Percentiles rank a stretch among this genome's conserved stretches.
Evolutionary conservation across 2,888 invertebrate genomes (phyloP).

Genomic region (Dendrolimus pini): DNA sequence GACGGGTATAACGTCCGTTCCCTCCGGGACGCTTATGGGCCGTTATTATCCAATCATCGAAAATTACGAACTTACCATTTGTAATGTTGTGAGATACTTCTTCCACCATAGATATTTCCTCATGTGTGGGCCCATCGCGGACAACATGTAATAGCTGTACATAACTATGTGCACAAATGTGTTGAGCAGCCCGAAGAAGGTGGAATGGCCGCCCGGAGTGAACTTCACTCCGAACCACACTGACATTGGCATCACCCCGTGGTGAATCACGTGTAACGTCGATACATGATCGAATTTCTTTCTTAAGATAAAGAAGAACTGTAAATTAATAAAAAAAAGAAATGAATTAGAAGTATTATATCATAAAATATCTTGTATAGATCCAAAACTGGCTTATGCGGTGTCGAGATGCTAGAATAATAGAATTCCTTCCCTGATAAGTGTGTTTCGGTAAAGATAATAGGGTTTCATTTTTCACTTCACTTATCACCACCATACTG

Average conservation of each 20-base stretch:
- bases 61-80: slow-evolving; percentile 81
- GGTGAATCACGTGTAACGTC: slow-evolving; percentile 96
- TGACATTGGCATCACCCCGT: slow-evolving; percentile 97
- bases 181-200: slow-evolving; percentile 96
- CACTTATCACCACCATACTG: no score
- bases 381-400: no score
- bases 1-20: no score
- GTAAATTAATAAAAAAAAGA: slow-evolving; percentile 19
- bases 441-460: no score
- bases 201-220: slow-evolving; percentile 97
- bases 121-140: slow-evolving; percentile 92
- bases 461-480: no score
- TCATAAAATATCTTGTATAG: no score
- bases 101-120: slow-evolving; percentile 97
- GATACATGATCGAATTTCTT: slow-evolving; percentile 97
- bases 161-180: slow-evolving; percentile 98
- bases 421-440: no score
- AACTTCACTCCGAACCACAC: slow-evolving; percentile 98
- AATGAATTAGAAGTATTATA: no score
- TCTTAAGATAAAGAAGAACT: slow-evolving; percentile 96
- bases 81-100: slow-evolving; percentile 93
- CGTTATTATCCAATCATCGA: no score
- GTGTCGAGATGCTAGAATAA: no score
- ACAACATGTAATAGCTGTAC: slow-evolving; percentile 95
- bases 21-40: no score